These are phyloP conservation scores for Apodemia mormo DNA, from an alignment of 2,888 invertebrate genomes.

Conservation along the genomic window DNA sequence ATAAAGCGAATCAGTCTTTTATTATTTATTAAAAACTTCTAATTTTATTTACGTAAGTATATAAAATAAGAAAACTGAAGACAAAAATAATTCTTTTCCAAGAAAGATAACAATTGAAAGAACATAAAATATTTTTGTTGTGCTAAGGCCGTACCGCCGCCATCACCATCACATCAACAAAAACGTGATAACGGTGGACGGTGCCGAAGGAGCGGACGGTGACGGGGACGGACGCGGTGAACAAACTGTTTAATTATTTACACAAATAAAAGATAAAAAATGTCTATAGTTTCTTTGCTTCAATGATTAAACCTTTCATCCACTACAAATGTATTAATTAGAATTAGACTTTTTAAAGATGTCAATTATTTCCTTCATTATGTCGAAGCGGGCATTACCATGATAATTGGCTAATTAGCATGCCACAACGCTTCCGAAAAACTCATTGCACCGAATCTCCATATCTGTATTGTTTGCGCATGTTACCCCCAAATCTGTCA, in stretches of 20 bases:
- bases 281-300: too few relatives aligned
- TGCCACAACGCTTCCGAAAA: conserved; percentile 21
- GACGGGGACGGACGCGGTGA: too few relatives aligned
- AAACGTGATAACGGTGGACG: background rate
- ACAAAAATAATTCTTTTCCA: background rate
- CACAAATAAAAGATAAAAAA: too few relatives aligned
- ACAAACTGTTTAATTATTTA: too few relatives aligned
- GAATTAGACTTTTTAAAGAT: background rate
- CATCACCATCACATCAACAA: background rate
- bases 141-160: background rate
- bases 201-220: too few relatives aligned
- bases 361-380: background rate
- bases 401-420: conserved; percentile 20
- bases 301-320: background rate
- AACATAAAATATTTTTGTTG: background rate
- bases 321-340: too few relatives aligned
- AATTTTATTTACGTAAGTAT: conserved; percentile 10
- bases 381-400: conserved; percentile 16
- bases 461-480: conserved; percentile 20
- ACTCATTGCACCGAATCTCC: conserved; percentile 21
- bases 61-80: conserved; percentile 13
- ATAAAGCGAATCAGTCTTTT: conserved; percentile 17
- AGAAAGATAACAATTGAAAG: background rate
- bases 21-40: conserved; percentile 12
- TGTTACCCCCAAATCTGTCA: conserved; percentile 18